A percentile compares a stretch with the other conserved stretches of the same genome.
These are phyloP conservation scores for Siniperca knerii DNA, from an alignment of 2,113 vertebrate genomes.

Conservation along the genomic window DNA sequence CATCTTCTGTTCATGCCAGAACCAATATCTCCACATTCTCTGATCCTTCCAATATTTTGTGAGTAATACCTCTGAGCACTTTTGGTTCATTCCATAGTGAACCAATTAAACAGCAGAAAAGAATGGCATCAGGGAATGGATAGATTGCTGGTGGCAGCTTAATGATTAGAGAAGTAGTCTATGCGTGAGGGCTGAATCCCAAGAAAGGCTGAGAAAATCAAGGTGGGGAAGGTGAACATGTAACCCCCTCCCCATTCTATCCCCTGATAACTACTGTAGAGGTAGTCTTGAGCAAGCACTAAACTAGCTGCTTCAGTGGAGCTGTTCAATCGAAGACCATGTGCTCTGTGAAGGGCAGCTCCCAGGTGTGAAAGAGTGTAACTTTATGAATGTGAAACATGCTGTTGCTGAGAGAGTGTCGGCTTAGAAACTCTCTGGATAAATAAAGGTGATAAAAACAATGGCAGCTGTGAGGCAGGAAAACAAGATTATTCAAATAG, in stretches of 20 bases:
- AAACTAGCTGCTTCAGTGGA: conserved; percentile 34
- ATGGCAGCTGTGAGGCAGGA: background rate
- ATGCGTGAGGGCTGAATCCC: conserved; percentile 37
- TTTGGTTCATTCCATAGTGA: conserved; percentile 58
- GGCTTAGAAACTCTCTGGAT: conserved; percentile 25
- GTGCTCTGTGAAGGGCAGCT: conserved; percentile 46
- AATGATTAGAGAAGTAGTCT: conserved; percentile 49
- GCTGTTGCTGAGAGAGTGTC: conserved; percentile 7
- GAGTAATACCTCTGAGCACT: conserved; percentile 70
- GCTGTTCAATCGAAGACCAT: conserved; percentile 13
- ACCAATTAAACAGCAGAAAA: conserved; percentile 73
- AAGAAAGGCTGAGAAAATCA: conserved; percentile 24
- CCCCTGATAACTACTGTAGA: background rate
- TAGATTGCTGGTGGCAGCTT: conserved; percentile 52
- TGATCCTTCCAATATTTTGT: conserved; percentile 65
- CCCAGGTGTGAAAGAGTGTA: conserved; percentile 16
- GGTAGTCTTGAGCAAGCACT: conserved; percentile 15
- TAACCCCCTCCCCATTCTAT: background rate
- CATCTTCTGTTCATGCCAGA: conserved; percentile 66
- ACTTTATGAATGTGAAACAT: conserved; percentile 48
- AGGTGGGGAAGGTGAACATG: conserved; percentile 39
- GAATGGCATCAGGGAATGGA: conserved; percentile 45
- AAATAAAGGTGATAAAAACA: conserved; percentile 4
- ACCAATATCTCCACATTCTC: conserved; percentile 60
- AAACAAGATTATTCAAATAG: conserved; percentile 9